phyloP scores from a whole-genome alignment of 2,797 vertebrate species.

The Cacajao melanocephalus region DNA sequence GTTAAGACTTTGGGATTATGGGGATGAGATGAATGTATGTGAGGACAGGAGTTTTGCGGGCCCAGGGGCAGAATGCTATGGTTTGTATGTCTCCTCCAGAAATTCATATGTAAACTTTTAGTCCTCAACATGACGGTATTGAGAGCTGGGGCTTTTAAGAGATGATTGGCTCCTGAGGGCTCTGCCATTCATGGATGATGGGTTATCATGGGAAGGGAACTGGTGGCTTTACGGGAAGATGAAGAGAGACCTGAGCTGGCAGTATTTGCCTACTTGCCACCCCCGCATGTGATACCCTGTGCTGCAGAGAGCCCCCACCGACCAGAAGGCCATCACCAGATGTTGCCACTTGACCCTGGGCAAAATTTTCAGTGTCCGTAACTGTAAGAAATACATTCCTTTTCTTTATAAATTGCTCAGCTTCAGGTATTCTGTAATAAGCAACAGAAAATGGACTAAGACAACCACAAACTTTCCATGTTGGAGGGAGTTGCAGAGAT shows the following conservation, averaged over 20 bases:
- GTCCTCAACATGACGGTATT: background rate
- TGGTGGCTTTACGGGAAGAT: background rate
- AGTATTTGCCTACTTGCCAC: background rate
- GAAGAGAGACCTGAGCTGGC: background rate
- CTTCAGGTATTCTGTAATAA: background rate
- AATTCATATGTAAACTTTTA: background rate
- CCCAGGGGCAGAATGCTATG: background rate
- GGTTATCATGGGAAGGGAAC: background rate
- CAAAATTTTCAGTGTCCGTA: background rate
- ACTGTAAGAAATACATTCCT: background rate
- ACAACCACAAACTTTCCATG: background rate
- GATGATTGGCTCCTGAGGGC: background rate
- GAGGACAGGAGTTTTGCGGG: background rate
- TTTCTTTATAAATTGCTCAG: background rate
- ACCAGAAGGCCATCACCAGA: background rate
- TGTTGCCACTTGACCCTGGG: background rate
- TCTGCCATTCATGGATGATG: background rate
- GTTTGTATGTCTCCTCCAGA: background rate
- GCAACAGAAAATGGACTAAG: background rate
- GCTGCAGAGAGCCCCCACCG: background rate
- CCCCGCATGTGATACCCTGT: background rate
- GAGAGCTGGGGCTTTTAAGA: background rate
- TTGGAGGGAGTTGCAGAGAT: background rate
- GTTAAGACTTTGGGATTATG: background rate
- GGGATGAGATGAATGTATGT: background rate